phyloP scores from a whole-genome alignment of 2,797 vertebrate genomes.

The Balearica regulorum region DNA sequence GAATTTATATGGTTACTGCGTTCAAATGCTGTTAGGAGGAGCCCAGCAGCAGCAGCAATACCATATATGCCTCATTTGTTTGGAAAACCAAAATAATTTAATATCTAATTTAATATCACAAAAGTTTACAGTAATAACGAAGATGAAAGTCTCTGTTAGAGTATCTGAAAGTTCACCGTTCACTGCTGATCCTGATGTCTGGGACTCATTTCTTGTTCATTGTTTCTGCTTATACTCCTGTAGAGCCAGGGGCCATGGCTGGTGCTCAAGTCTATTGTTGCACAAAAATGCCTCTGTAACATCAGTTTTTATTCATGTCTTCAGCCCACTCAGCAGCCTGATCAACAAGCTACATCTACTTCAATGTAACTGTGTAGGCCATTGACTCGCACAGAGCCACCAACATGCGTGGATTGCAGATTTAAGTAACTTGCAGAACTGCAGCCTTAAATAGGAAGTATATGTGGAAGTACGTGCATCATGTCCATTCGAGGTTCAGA shows the following conservation, averaged over 20 bases:
- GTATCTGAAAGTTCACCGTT: not conserved
- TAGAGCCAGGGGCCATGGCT: not conserved
- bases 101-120: not conserved
- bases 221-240: not conserved
- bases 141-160: not conserved
- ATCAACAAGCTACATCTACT: not conserved
- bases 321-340: not conserved
- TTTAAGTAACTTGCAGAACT: not conserved
- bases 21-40: not conserved
- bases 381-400: not conserved
- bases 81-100: not conserved
- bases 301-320: not conserved
- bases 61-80: not conserved
- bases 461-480: accelerated
- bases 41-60: not conserved
- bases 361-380: not conserved
- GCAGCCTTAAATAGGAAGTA: not conserved
- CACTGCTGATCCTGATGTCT: not conserved
- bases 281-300: not conserved
- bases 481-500: not conserved
- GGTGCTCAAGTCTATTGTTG: not conserved
- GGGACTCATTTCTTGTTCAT: not conserved
- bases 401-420: not conserved
- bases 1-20: not conserved
- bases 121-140: not conserved